A percentile compares a stretch with the other conserved stretches of the same genome.
phyloP scores from a whole-genome alignment of 2,888 invertebrate genomes.

The Sepioteuthis lessoniana region DNA sequence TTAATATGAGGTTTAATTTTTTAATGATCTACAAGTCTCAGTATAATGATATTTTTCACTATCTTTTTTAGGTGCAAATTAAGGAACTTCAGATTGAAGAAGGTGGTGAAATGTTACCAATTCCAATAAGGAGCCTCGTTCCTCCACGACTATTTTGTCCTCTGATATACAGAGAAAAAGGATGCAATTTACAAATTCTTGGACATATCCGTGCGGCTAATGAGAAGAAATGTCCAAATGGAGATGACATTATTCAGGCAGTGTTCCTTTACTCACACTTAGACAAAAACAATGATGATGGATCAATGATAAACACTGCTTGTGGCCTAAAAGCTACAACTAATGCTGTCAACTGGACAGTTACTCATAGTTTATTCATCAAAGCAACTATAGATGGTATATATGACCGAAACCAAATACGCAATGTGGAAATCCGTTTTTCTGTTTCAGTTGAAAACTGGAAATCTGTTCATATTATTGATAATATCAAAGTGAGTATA shows the following conservation, averaged over 20 bases:
- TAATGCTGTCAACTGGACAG: not conserved
- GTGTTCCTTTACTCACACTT: not conserved
- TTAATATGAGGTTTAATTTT: no score
- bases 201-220: constrained; percentile 37
- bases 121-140: constrained; percentile 54
- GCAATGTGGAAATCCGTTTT: constrained; percentile 53
- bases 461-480: not conserved
- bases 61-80: constrained; percentile 52
- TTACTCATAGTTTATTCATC: constrained; percentile 50
- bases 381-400: constrained; percentile 59
- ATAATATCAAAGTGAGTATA: constrained; percentile 38
- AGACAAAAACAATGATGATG: not conserved
- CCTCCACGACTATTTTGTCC: constrained; percentile 59
- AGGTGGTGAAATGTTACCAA: constrained; percentile 51
- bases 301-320: not conserved
- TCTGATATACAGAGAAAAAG: constrained; percentile 46
- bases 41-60: not conserved
- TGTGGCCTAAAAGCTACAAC: not conserved
- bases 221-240: constrained; percentile 56
- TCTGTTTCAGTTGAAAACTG: not conserved
- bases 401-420: constrained; percentile 57
- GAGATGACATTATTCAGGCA: not conserved
- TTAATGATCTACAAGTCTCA: no score
- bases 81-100: constrained; percentile 55
- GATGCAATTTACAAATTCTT: constrained; percentile 56